Conservation (phyloP, 2,113 vertebrate species). For the Spea bombifrons region DNA sequence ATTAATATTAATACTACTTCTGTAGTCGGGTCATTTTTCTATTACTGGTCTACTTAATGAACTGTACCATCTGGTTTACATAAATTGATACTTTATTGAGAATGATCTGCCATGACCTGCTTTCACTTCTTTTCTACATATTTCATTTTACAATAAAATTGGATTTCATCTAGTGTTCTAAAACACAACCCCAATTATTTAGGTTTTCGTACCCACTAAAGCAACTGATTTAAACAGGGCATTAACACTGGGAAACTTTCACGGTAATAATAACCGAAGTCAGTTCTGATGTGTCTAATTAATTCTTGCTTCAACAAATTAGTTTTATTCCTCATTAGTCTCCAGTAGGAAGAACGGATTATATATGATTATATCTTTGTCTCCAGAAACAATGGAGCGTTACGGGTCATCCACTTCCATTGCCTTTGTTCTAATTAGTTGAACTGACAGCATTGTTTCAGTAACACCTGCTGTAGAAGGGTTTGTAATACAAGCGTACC, state of each 20-base stretch:
- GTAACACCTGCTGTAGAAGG: slow-evolving; percentile 57
- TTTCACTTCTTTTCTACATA: not conserved
- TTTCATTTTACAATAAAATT: too few species aligned
- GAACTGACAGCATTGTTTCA: slow-evolving; percentile 62
- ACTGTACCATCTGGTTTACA: too few species aligned
- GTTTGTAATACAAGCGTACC: slow-evolving; percentile 40
- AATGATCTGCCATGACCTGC: too few species aligned
- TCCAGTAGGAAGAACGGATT: slow-evolving; percentile 69
- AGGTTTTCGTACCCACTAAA: not conserved
- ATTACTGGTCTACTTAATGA: too few species aligned
- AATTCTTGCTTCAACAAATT: slow-evolving; percentile 75
- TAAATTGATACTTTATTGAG: too few species aligned
- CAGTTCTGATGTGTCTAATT: slow-evolving; percentile 72
- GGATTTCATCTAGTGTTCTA: too few species aligned
- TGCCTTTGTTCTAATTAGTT: slow-evolving; percentile 67
- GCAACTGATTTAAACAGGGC: not conserved
- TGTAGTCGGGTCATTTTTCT: too few species aligned
- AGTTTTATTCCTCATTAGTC: slow-evolving; percentile 74
- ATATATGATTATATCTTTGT: slow-evolving; percentile 72
- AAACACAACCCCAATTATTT: not conserved
- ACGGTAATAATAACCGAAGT: slow-evolving; percentile 69
- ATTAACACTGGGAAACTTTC: slow-evolving; percentile 56
- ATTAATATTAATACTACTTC: too few species aligned
- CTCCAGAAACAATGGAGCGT: slow-evolving; percentile 63
- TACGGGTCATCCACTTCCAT: slow-evolving; percentile 58